phyloP scores from a whole-genome alignment of 2,113 vertebrate species.

The Strix aluco region DNA sequence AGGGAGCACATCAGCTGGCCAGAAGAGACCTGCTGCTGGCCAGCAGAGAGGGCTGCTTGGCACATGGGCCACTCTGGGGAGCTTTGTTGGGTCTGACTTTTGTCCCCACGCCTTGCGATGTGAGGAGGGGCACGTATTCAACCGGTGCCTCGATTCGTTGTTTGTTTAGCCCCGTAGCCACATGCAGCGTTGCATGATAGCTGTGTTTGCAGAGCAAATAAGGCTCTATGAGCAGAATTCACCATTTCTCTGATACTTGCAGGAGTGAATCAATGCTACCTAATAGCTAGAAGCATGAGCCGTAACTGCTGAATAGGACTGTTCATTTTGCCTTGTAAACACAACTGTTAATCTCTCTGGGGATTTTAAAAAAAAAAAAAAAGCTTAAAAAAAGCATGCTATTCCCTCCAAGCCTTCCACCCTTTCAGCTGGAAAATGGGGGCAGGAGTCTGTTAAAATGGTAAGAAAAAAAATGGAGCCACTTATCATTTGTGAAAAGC shows the following conservation, averaged over 20 bases:
- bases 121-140: not conserved
- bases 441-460: not conserved
- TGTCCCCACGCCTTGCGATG: not conserved
- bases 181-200: not conserved
- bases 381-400: not conserved
- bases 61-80: not conserved
- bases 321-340: slow-evolving; percentile 11
- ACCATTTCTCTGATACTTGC: not conserved
- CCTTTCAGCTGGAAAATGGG: not conserved
- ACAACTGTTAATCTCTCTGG: not conserved
- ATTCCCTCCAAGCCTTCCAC: not conserved
- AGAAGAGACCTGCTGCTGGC: too few relatives aligned
- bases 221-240: not conserved
- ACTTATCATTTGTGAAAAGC: not conserved
- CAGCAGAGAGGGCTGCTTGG: not conserved
- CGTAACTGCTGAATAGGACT: not conserved
- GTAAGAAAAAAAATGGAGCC: not conserved
- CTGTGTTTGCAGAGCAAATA: slow-evolving; percentile 41
- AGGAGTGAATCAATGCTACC: not conserved
- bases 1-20: not conserved
- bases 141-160: rapidly evolving
- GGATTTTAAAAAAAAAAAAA: not conserved
- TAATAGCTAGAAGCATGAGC: not conserved
- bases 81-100: not conserved
- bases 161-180: not conserved